Percentiles rank a stretch among this genome's conserved stretches.
phyloP scores from a whole-genome alignment of 1,140 invertebrate species.

The Penaeus indicus region DNA sequence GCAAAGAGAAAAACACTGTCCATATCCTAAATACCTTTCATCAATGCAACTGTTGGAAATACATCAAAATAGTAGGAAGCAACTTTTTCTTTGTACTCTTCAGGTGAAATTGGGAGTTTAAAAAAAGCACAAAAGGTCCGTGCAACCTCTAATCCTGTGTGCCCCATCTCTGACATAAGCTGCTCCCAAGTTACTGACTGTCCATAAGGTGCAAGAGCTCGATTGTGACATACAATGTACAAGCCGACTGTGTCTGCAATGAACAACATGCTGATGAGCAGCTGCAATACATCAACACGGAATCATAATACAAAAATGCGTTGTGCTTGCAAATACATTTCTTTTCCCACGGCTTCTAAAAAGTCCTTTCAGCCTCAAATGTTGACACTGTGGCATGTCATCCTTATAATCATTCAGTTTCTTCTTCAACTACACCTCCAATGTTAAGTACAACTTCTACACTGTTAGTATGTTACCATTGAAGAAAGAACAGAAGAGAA shows the following conservation, averaged over 20 bases:
- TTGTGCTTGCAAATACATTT: not conserved
- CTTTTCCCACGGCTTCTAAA: too few species aligned
- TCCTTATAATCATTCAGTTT: not conserved
- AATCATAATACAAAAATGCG: not conserved
- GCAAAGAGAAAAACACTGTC: conserved; percentile 10
- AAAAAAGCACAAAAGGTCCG: conserved; percentile 70
- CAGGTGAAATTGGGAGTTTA: conserved; percentile 71
- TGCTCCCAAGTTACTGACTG: conserved; percentile 73
- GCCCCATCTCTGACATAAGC: conserved; percentile 73
- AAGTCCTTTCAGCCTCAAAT: not conserved
- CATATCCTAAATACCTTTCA: conserved; percentile 69
- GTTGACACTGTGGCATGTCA: too few species aligned
- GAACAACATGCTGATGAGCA: conserved; percentile 15
- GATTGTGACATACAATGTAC: conserved; percentile 71
- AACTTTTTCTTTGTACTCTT: conserved; percentile 71
- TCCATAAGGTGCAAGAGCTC: conserved; percentile 70
- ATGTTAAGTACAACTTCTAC: too few species aligned
- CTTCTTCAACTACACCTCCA: not conserved
- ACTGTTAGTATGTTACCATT: too few species aligned
- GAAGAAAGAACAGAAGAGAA: too few species aligned
- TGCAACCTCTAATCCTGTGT: conserved; percentile 71
- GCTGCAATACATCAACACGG: not conserved
- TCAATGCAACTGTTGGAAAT: conserved; percentile 70
- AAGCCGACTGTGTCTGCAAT: conserved; percentile 73
- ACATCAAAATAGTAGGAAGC: conserved; percentile 68